A percentile compares a stretch with the other conserved stretches of the same genome.
Conservation (phyloP, 2,888 invertebrate genomes). For the Euzophera pinguis region DNA sequence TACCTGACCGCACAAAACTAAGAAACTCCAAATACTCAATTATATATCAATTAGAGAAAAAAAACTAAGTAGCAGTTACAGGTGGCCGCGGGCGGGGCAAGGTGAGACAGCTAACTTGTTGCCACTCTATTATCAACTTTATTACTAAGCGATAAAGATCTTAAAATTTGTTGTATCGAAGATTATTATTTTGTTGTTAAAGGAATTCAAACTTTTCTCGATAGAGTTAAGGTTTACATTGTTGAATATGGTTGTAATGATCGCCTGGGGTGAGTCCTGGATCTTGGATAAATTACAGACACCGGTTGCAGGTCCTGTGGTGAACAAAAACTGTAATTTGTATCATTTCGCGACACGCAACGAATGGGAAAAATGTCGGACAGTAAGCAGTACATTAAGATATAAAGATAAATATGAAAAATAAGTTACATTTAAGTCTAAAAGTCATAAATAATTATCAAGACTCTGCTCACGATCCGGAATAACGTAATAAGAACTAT, state of each 20-base stretch:
- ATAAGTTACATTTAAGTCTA: background rate
- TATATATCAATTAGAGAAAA: conserved; percentile 42
- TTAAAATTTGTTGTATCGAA: background rate
- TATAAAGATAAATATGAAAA: background rate
- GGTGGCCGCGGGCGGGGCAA: conserved; percentile 30
- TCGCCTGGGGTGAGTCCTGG: conserved; percentile 3
- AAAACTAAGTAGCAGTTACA: conserved; percentile 34
- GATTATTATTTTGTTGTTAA: background rate
- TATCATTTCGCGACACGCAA: conserved; percentile 13
- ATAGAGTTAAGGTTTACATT: background rate
- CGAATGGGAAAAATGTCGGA: conserved; percentile 6
- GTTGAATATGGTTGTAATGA: background rate
- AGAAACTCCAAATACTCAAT: conserved; percentile 30
- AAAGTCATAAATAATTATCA: too few relatives aligned
- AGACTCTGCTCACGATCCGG: too few relatives aligned
- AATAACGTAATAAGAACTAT: too few relatives aligned
- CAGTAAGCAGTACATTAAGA: background rate
- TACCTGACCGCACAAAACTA: conserved; percentile 15
- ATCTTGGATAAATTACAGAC: background rate
- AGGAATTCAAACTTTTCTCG: conserved; percentile 11
- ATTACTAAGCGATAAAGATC: conserved; percentile 11
- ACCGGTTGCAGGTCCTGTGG: conserved; percentile 8
- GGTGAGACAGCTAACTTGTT: conserved; percentile 10
- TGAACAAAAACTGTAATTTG: conserved; percentile 6
- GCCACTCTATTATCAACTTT: conserved; percentile 16